Percentiles rank a stretch among this genome's conserved stretches.
Evolutionary conservation across 2,888 invertebrate species (phyloP).

Genomic region (Villa cingulata): DNA sequence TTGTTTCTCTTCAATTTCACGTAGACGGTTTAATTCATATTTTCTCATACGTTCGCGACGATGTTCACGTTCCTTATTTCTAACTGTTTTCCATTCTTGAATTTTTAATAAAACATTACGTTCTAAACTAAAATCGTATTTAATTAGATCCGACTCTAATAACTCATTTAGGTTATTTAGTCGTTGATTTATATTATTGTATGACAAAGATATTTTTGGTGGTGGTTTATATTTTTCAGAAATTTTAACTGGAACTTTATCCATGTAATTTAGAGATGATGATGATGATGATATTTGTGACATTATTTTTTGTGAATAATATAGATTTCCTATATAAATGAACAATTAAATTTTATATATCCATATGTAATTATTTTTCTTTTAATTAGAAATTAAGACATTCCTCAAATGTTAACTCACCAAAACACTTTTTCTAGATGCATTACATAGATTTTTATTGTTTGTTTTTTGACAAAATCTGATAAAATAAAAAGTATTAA

Average conservation of each 20-base stretch:
- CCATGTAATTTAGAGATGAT: constrained; percentile 39
- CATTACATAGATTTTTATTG: too few relatives aligned
- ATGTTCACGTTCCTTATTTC: constrained; percentile 47
- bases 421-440: too few relatives aligned
- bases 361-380: too few relatives aligned
- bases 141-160: constrained; percentile 19
- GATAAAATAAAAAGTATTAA: too few relatives aligned
- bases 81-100: constrained; percentile 52
- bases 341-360: too few relatives aligned
- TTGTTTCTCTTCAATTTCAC: constrained; percentile 41
- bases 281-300: too few relatives aligned
- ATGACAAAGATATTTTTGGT: constrained; percentile 49
- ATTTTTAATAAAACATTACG: constrained; percentile 56
- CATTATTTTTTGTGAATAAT: too few relatives aligned
- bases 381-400: too few relatives aligned
- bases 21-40: constrained; percentile 43
- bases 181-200: constrained; percentile 41
- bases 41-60: constrained; percentile 46
- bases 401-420: too few relatives aligned
- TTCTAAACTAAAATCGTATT: constrained; percentile 63
- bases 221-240: constrained; percentile 77
- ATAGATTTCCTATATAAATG: too few relatives aligned
- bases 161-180: constrained; percentile 38
- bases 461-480: too few relatives aligned
- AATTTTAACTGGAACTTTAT: constrained; percentile 77